Base-by-base conservation (phyloP, 2,113 vertebrate genomes). In the Pygathrix nemaeus region DNA sequence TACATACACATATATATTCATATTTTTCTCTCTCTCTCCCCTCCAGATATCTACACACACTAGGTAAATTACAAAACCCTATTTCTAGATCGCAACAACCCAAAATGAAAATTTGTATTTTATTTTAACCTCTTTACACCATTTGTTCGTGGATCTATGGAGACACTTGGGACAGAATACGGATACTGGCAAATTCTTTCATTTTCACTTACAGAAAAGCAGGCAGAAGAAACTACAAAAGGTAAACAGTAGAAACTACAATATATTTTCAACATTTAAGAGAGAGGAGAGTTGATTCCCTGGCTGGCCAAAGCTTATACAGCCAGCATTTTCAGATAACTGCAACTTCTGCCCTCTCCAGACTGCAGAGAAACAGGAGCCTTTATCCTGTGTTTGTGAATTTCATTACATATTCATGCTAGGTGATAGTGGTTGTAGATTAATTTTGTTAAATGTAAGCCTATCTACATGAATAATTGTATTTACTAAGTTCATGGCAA, bases 401-500 rank as follows among this genome's bases (percentile, higher is more conserved):
- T 95, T 90, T 92, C 64, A 91, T 83, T 89, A 92, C 45, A 52
- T 52, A 92, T 57, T 93, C 95, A 97, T 13, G 66, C 48, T 35
- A 95, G 45, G 66, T 84, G 72, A 97, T 27, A 79, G 81, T 45
- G 40, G 59, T 11, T 92, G 20, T 57, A 93, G 84, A 96, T 97
- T 93, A 93, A 72, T 97, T 96, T 96, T 97, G 50, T 1, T 72
- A 61, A 81, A 93, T 48, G 20, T 90, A 96, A 88, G 76, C 43
- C 81, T 66, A 93, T 85, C 45, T 90, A 81, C 48, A 17, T 96
- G 90, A 97, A 89, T 96, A 75, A 88, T 2, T 88, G 6, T 79
- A 96, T 95, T 97, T 96, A 96, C 52, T 38, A 93, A 88, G 59
- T 96, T 96, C 43, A 48, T n/a, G 79, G 68, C 59, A 86, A 95